Base-by-base conservation (phyloP, 2,797 vertebrate genomes). In the Steatocranus sp. region DNA sequence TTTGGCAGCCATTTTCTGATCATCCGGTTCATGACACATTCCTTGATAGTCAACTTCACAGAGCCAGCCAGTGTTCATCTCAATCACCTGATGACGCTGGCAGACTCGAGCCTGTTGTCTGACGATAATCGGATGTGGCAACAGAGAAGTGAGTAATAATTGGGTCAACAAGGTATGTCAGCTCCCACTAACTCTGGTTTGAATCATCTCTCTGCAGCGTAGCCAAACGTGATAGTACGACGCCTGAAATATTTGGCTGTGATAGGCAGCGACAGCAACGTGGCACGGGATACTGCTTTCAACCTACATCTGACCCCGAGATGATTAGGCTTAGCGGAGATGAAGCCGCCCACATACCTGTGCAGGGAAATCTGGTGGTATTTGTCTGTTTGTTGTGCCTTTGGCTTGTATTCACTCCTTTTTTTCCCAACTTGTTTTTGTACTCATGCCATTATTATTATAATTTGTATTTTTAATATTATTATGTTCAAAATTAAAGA, bases 81-180 rank as follows among this genome's bases (percentile, higher is more conserved):
- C 87, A 86, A 89, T 93, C 92, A 93, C 92, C 93, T 91, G 91
- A 92, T 89, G 89, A 94, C 4, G 89, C 86, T 91, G 88, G 88
- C 88, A 91, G 85, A 90, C 88, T 90, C 78, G 11, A 87, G 90
- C 86, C 89, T 88, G 86, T 92, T 91, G 87, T 91, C 83, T 94
- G 94, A 95, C 78, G 11, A 46, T 91, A 73, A 94, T 93, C 8
- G 74, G 82, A 92, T 90, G 92, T 91, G 90, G 93, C 92, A 94
- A 94, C 92, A 90, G 76, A 93, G 91, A 86, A 90, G 91, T 94
- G 95, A 94, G 92, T 94, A 95, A 94, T 94, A 94, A 94, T 90
- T 93, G 91, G 93, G 94, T 94, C 92, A 95, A 92, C 94, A 93
- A 95, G 94, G 93, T 95, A 94, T 89, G 93, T 94, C 91, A 86